phyloP scores from a whole-genome alignment of 2,888 invertebrate genomes.

The Agapostemon virescens region DNA sequence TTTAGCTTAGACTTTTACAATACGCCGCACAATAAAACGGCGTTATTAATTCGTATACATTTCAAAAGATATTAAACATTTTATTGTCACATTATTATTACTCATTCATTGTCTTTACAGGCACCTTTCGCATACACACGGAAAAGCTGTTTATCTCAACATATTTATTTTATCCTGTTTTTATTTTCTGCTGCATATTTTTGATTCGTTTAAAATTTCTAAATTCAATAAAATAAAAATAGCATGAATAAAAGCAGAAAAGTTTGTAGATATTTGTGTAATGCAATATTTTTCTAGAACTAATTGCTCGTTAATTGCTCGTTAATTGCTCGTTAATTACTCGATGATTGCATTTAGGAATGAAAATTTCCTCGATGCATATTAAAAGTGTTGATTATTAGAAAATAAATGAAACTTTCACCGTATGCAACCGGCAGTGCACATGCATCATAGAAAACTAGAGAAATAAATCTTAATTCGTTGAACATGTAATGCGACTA shows the following conservation, averaged over 20 bases:
- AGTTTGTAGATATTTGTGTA: no score
- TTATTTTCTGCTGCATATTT: neutral
- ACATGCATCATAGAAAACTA: neutral
- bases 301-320: no score
- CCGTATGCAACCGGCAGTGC: neutral
- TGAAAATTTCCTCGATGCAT: neutral
- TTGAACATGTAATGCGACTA: slow-evolving; percentile 25
- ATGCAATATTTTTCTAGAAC: no score
- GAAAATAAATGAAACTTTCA: neutral
- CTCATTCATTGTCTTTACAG: neutral
- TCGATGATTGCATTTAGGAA: neutral
- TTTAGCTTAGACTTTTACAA: neutral
- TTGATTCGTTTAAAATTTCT: no score
- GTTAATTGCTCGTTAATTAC: no score
- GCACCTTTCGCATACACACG: neutral
- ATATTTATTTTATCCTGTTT: no score
- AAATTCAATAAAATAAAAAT: no score
- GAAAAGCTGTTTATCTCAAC: neutral
- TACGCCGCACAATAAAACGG: neutral
- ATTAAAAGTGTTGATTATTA: neutral
- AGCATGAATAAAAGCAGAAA: no score
- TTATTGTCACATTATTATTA: neutral
- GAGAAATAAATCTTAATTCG: slow-evolving; percentile 40
- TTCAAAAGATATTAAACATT: neutral
- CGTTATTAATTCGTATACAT: neutral